phyloP scores from a whole-genome alignment of 2,888 invertebrate genomes.

The Scotopteryx bipunctaria region DNA sequence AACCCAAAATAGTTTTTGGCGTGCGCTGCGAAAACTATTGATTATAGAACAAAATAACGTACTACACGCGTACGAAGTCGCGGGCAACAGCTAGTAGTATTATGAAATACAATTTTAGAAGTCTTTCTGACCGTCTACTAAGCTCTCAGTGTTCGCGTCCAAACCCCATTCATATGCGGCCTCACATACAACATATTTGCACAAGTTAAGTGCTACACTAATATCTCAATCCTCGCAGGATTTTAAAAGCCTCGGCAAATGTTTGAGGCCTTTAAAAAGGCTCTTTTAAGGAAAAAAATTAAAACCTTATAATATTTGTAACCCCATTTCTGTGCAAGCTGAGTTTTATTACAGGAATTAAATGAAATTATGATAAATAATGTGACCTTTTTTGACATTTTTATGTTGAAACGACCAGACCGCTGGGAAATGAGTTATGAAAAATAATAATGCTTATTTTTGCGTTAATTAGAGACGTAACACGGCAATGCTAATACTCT shows the following conservation, averaged over 20 bases:
- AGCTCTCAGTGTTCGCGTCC: conserved; percentile 83
- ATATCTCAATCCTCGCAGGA: conserved; percentile 11
- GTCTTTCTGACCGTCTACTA: conserved; percentile 8
- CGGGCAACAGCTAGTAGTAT: too few species aligned
- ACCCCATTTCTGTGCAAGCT: not conserved
- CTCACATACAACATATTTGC: conserved; percentile 25
- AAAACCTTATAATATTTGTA: conserved; percentile 15
- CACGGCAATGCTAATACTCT: not conserved
- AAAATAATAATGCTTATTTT: conserved; percentile 4
- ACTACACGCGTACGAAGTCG: too few species aligned
- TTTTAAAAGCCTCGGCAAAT: conserved; percentile 22
- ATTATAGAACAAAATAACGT: too few species aligned
- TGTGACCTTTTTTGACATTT: conserved; percentile 12
- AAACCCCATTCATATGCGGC: conserved; percentile 49
- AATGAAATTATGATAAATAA: conserved; percentile 15
- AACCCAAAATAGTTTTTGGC: too few species aligned
- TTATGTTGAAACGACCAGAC: conserved; percentile 1
- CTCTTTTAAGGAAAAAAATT: conserved; percentile 13
- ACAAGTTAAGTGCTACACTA: conserved; percentile 21
- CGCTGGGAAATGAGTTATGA: conserved; percentile 2
- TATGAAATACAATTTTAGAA: conserved; percentile 7
- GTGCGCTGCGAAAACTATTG: too few species aligned
- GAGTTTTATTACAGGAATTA: conserved; percentile 17
- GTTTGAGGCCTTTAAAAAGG: conserved; percentile 14
- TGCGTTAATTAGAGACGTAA: conserved; percentile 1